Evolutionary conservation across 2,888 invertebrate genomes (phyloP).

Genomic region (Stictocephala bisonia): DNA sequence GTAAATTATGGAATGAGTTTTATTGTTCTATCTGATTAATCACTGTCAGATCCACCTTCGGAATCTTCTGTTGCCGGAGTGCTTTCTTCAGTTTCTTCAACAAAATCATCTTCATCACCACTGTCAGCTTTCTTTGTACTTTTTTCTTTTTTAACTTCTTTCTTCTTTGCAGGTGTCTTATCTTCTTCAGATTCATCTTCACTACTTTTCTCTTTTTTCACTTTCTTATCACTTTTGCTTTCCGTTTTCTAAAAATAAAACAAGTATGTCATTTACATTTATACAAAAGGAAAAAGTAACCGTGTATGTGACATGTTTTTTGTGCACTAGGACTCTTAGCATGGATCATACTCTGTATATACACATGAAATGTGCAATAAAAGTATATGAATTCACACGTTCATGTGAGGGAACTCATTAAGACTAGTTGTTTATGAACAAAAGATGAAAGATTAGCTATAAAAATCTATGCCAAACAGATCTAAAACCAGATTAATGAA

Average conservation of each 20-base stretch:
- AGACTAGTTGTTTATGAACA: too few relatives aligned
- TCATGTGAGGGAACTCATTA: too few relatives aligned
- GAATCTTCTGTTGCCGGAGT: conserved; percentile 53
- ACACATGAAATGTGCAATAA: too few relatives aligned
- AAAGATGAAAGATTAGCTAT: too few relatives aligned
- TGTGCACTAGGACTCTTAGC: too few relatives aligned
- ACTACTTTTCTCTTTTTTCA: conserved; percentile 38
- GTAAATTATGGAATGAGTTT: conserved; percentile 11
- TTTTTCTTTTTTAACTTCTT: conserved; percentile 61
- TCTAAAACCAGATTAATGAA: too few relatives aligned
- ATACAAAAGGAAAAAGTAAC: too few relatives aligned
- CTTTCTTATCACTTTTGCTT: conserved; percentile 38
- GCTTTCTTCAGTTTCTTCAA: conserved; percentile 60
- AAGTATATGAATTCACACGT: too few relatives aligned
- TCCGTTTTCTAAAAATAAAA: conserved; percentile 38
- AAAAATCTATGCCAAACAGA: too few relatives aligned
- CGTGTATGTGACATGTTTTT: too few relatives aligned
- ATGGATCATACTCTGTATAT: too few relatives aligned
- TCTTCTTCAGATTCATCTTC: conserved; percentile 55
- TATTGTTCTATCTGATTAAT: conserved; percentile 4
- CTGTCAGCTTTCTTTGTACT: conserved; percentile 60
- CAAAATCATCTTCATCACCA: conserved; percentile 64
- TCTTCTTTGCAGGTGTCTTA: conserved; percentile 63
- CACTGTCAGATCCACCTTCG: conserved; percentile 28
- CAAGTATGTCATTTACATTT: background rate